Conservation (phyloP, 2,888 invertebrate species). For the Achlya flavicornis region DNA sequence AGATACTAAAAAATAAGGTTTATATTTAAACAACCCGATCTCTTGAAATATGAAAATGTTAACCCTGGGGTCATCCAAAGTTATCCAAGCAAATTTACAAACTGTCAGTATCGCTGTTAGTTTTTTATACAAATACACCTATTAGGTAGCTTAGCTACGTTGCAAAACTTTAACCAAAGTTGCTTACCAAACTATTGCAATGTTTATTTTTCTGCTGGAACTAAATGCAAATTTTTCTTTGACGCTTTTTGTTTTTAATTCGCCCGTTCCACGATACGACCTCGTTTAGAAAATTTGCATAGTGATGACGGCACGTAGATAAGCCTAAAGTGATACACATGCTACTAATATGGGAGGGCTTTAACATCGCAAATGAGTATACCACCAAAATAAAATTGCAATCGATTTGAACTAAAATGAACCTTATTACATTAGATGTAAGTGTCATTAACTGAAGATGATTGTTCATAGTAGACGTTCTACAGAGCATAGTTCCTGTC, state of each 20-base stretch:
- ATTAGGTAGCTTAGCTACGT: background rate
- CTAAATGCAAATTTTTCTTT: constrained; percentile 9
- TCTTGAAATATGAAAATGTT: background rate
- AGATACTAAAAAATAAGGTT: background rate
- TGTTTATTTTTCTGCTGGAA: constrained; percentile 7
- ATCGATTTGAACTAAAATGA: constrained; percentile 27
- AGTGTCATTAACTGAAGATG: constrained; percentile 20
- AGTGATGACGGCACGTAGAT: constrained; percentile 30
- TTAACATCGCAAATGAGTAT: constrained; percentile 37
- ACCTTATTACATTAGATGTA: constrained; percentile 35
- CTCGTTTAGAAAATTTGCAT: constrained; percentile 33
- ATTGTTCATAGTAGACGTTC: constrained; percentile 27
- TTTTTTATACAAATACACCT: background rate
- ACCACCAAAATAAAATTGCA: constrained; percentile 18
- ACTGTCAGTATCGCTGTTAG: background rate
- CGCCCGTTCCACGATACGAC: constrained; percentile 22
- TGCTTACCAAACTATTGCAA: constrained; percentile 3
- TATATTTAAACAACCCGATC: background rate
- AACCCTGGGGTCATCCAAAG: background rate
- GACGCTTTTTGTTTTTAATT: constrained; percentile 6
- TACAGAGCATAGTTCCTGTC: constrained; percentile 72
- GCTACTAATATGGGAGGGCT: constrained; percentile 11
- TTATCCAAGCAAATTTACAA: background rate
- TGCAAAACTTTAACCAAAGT: background rate
- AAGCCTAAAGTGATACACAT: constrained; percentile 30